Base-by-base conservation (phyloP, 1,140 invertebrate genomes). In the Trachymyrmex cornetzi region DNA sequence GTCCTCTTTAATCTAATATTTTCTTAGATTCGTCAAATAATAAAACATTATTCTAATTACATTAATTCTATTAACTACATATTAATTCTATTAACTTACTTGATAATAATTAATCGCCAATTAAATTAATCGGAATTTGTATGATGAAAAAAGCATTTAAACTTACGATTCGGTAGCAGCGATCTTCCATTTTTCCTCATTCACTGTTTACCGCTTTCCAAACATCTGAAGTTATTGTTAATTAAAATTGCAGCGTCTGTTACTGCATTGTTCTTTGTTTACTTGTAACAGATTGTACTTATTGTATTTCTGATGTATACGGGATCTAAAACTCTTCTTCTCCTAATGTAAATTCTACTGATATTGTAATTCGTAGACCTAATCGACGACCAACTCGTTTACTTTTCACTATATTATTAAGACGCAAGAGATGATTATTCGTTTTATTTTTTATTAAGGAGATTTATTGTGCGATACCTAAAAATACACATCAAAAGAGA, bases 401-500 rank as follows among this genome's bases (percentile, higher is more conserved):
- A 61, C 5, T 19, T 53, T 50, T 74, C 57, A n/a, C 9, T 16
- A 19, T 14, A 74, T 34, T 34, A 30, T 61, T 16, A n/a, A 5
- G 38, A 59, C 24, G 34, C 24, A 75, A 84, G 14, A 63, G 44
- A 55, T 19, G n/a, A 77, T 63, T 84, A 77, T 53, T 72, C 38
- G 22, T 48, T 44, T 48, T 48, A 24, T 67, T 44, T 12, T 67
- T 67, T 79, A 71, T 69, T 22, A 71, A 81, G 34, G 14, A 5
- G 66, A 24, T 69, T 34, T 81, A 86, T 86, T 87, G 66, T 91
- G 91, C 34, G 84, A 88, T 87, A 19, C 91, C 61, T 87, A 27
- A 59, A 89, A 91, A 91, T 87, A 92, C 77, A 88, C 22, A 67
- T 91, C 82, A 72, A 88, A 89, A 93, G 86, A 91, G 87, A 89